phyloP scores from a whole-genome alignment of 2,888 invertebrate species.

The Horisme vitalbata region DNA sequence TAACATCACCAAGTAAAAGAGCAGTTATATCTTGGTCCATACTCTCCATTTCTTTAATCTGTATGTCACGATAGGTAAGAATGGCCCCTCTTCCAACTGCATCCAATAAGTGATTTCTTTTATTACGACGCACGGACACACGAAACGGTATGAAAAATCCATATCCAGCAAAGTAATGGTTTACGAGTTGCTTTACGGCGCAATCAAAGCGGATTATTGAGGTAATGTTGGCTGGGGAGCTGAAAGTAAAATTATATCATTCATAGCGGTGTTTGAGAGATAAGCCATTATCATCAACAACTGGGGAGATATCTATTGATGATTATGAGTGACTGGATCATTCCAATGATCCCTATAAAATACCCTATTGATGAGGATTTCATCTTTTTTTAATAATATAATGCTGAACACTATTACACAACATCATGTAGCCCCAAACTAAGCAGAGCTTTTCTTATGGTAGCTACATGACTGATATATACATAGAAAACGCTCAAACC shows the following conservation, averaged over 20 bases:
- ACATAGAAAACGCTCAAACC: too few relatives aligned
- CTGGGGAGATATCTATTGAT: too few relatives aligned
- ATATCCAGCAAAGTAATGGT: slow-evolving; percentile 70
- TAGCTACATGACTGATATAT: too few relatives aligned
- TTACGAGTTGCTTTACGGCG: slow-evolving; percentile 69
- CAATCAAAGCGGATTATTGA: slow-evolving; percentile 69
- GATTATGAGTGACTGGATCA: too few relatives aligned
- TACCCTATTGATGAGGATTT: too few relatives aligned
- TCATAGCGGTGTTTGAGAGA: background rate
- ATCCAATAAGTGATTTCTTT: slow-evolving; percentile 80
- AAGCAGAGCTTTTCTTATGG: too few relatives aligned
- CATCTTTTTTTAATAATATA: too few relatives aligned
- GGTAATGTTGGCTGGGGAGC: slow-evolving; percentile 50
- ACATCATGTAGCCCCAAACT: too few relatives aligned
- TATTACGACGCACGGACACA: slow-evolving; percentile 76
- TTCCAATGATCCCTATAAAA: too few relatives aligned
- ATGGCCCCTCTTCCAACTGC: slow-evolving; percentile 57
- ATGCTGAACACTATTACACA: too few relatives aligned
- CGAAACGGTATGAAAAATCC: slow-evolving; percentile 66
- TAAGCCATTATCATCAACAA: background rate
- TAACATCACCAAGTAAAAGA: too few relatives aligned
- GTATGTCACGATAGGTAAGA: slow-evolving; percentile 54
- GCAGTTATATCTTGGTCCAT: background rate
- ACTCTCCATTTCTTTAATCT: slow-evolving; percentile 17
- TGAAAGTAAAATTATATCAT: slow-evolving; percentile 12